Percentiles rank a stretch among this genome's conserved stretches.
These are phyloP conservation scores for Cryptoprocta ferox DNA, from an alignment of 2,797 vertebrate genomes.

Conservation along the genomic window DNA sequence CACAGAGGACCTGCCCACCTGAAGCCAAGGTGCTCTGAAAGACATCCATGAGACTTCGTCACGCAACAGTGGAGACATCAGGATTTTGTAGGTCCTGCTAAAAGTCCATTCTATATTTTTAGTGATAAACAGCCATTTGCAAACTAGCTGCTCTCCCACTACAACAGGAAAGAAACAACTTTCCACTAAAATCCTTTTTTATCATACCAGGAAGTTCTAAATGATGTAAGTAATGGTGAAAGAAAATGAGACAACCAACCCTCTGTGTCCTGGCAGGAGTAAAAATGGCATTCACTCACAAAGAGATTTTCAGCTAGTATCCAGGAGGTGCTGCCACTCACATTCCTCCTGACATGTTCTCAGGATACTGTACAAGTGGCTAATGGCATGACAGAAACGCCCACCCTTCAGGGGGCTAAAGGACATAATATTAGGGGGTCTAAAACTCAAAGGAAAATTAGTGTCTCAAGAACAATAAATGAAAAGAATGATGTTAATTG, in stretches of 20 bases:
- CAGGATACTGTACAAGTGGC: background rate
- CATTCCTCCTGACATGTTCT: constrained; percentile 12
- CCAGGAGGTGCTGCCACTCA: background rate
- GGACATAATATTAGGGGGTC: background rate
- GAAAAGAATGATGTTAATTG: background rate
- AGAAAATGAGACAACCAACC: background rate
- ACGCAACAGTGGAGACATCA: background rate
- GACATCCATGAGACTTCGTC: background rate
- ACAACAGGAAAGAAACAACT: background rate
- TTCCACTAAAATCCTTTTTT: background rate
- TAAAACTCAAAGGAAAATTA: constrained; percentile 21
- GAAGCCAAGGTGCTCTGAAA: background rate
- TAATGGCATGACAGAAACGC: background rate
- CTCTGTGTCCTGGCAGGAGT: background rate
- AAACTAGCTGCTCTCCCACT: background rate
- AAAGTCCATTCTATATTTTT: background rate
- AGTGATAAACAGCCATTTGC: background rate
- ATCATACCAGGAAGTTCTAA: background rate
- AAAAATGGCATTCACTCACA: background rate
- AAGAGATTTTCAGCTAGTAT: background rate
- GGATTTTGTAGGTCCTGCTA: background rate
- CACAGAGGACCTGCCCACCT: background rate
- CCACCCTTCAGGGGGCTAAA: background rate
- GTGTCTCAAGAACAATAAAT: background rate
- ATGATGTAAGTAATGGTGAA: background rate